Evolutionary conservation across 2,888 invertebrate species (phyloP).

Genomic region (Encarsia formosa): DNA sequence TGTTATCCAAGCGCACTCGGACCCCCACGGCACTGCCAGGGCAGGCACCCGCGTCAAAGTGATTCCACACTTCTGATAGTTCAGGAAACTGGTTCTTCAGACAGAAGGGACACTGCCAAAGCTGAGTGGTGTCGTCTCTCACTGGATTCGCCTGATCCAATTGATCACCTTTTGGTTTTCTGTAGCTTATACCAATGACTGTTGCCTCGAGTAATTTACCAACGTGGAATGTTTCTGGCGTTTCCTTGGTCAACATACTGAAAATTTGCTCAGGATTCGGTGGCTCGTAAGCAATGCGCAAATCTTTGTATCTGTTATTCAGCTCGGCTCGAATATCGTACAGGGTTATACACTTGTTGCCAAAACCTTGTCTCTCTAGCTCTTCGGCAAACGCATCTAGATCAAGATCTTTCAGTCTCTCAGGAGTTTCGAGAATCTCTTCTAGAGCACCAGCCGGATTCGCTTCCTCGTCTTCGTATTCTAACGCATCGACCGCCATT

Average conservation of each 20-base stretch:
- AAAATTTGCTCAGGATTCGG: slow-evolving; percentile 85
- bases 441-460: slow-evolving; percentile 96
- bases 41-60: slow-evolving; percentile 93
- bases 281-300: slow-evolving; percentile 72
- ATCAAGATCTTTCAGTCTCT: slow-evolving; percentile 91
- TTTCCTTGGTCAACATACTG: slow-evolving; percentile 93
- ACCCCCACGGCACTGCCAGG: slow-evolving; percentile 95
- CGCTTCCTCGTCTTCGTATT: slow-evolving; percentile 95
- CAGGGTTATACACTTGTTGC: slow-evolving; percentile 87
- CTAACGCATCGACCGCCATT: slow-evolving; percentile 99
- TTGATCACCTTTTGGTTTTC: slow-evolving; percentile 89
- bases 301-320: slow-evolving; percentile 88
- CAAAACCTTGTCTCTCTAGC: slow-evolving; percentile 82
- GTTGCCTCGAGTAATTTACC: slow-evolving; percentile 80
- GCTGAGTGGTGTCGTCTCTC: slow-evolving; percentile 86
- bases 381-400: slow-evolving; percentile 98
- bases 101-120: slow-evolving; percentile 98
- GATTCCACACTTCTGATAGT: slow-evolving; percentile 96
- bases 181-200: slow-evolving; percentile 77
- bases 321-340: slow-evolving; percentile 96
- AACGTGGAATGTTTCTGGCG: slow-evolving; percentile 88
- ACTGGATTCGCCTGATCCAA: slow-evolving; percentile 94
- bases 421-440: slow-evolving; percentile 94
- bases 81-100: slow-evolving; percentile 94
- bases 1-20: slow-evolving; percentile 84